Base-by-base conservation (phyloP, 1,140 invertebrate species). In the Andrena cerasifolii region DNA sequence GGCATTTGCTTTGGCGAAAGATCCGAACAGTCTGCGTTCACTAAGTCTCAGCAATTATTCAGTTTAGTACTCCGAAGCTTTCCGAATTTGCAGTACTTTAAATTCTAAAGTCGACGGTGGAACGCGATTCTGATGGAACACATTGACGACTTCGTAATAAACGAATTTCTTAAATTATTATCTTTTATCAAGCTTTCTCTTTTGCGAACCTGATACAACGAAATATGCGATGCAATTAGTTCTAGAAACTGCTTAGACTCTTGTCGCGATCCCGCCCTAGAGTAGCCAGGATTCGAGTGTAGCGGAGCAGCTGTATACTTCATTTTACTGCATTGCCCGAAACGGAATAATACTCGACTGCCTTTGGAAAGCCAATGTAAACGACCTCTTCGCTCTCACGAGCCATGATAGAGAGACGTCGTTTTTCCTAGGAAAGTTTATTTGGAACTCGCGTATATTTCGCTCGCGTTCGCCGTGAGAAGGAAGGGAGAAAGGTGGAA, bases 31-130 rank as follows among this genome's bases (percentile, higher is more conserved):
- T 36, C 33, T 1, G 40, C 40, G 40, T 72, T 72, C 68, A 49
- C 61, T 72, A 72, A 72, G 49, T 72, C 68, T 54, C 61, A 59
- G 68, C 28, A 72, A 61, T 72, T 72, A 72, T 21, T 70, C 49
- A 53, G 66, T 70, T 51, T 70, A 24, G 33, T 70, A 53, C 66
- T 56, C 21, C 49, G 24, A 56, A 36, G 66, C 31, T 54, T 70
- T 70, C 24, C 66, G 24, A 72, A 72, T 43, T 59, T 59, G 28
- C 33, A 56, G 43, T 28, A 16, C 43, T 72, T 24, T 10, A 36
- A 54, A 72, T 72, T 61, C 49, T 49, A 28, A 33, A 61, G 40
- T 18, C 31, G 28, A 47, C n/a, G 28, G 61, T 61, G 3, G 16
- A 8, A 16, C 5, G 1, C 28, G 8, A 21, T 16, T 24, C 26